These are phyloP conservation scores for Typhlichthys eigenmanni DNA, from an alignment of 2,797 vertebrate species.

Conservation along the genomic window DNA sequence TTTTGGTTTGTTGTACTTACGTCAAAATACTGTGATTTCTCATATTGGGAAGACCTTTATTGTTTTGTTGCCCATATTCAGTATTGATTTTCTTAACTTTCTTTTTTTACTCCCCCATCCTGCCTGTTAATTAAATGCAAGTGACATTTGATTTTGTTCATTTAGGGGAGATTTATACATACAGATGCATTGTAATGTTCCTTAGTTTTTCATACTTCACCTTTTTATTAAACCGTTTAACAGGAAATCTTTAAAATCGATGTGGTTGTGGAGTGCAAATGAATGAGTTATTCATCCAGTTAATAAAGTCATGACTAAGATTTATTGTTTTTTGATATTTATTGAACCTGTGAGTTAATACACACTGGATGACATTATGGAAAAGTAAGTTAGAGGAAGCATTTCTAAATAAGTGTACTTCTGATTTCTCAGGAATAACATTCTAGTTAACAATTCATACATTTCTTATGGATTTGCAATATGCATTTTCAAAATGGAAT, in stretches of 20 bases:
- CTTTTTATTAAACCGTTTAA: conserved; percentile 68
- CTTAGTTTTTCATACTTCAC: conserved; percentile 74
- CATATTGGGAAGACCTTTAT: conserved; percentile 86
- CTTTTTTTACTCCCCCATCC: conserved; percentile 46
- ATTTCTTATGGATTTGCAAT: too few species aligned
- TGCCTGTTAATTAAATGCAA: conserved; percentile 21
- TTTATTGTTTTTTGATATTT: conserved; percentile 23
- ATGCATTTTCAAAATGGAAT: too few species aligned
- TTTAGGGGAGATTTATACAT: conserved; percentile 63
- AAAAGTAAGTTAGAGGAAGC: too few species aligned
- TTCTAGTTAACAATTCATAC: too few species aligned
- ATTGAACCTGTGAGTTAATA: too few species aligned
- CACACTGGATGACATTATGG: too few species aligned
- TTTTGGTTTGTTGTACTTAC: conserved; percentile 74
- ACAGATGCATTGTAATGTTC: conserved; percentile 63
- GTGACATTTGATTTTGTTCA: conserved; percentile 65
- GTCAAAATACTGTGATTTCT: conserved; percentile 81
- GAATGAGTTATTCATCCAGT: conserved; percentile 63
- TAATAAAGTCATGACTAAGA: conserved; percentile 68
- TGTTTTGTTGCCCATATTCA: conserved; percentile 78
- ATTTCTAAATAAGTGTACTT: too few species aligned
- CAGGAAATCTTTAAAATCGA: conserved; percentile 62
- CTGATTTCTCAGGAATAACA: too few species aligned
- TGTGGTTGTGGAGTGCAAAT: conserved; percentile 73
- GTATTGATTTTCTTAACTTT: conserved; percentile 80